Evolutionary conservation across 2,797 vertebrate species (phyloP), one percentile per base, ranked within the genome.

Genomic region (Peromyscus melanophrys): DNA sequence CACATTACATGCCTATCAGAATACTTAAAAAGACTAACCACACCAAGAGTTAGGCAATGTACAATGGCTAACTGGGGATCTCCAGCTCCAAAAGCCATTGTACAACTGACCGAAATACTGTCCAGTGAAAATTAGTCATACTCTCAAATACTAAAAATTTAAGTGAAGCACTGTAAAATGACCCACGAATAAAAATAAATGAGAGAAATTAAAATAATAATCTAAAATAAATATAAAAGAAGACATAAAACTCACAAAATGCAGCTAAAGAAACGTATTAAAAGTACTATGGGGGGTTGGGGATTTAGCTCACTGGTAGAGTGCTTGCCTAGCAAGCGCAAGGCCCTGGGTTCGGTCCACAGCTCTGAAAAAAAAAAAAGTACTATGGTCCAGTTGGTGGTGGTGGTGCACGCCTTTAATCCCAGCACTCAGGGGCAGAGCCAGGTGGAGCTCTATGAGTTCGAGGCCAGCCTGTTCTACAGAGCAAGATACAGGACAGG

Each of bases 171-270:
- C 40, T 83, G 52, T 69, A 59, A 78, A 88, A 43, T 80, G 87
- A 84, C 3, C 13, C 13, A 61, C 23, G n/a, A 55, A 40, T 73
- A 46, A 88, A 93, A 81, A 92, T 31, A 89, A 76, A 40, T 71
- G 34, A n/a, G n/a, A 77, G 27, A 63, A 95, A 87, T 17, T 81
- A n/a, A 73, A 63, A 85, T 52, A 78, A 73, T 12, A 43, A 34
- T 88, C 19, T 46, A 63, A 81, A 77, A 76, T 69, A 34, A 93
- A 63, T 55, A 37, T 84, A 77, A 92, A 94, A 43, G 2, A 94
- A 82, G 34, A 49, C 2, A 81, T 17, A 49, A 90, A 90, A 92
- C 49, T 6, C 82, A 17, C 23, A 25, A 43, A 37, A 75, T 49
- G 11, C 25, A 85, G 49, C 17, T 91, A 71, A 69, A 34, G 31